Evolutionary conservation across 2,888 invertebrate species (phyloP).

Genomic region (Ditylenchus weischeri): DNA sequence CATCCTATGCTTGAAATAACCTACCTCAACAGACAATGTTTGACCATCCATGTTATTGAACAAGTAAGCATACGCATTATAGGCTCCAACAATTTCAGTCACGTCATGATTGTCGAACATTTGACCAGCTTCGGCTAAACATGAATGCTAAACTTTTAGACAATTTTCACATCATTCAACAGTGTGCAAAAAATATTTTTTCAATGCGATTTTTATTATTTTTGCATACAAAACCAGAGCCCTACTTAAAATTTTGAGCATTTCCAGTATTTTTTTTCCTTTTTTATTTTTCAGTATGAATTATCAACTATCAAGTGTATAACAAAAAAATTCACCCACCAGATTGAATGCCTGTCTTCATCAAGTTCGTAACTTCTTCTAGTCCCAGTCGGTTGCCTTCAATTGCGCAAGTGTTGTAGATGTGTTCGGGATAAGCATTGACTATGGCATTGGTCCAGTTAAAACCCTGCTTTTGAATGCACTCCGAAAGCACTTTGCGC

Average conservation of each 20-base stretch:
- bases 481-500: no score
- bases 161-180: no score
- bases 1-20: no score
- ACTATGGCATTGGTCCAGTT: background rate
- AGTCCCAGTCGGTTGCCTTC: background rate
- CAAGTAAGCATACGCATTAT: background rate
- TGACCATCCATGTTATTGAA: background rate
- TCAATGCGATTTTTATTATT: no score
- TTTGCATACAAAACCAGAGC: no score
- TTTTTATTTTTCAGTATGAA: no score
- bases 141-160: no score
- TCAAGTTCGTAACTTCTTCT: background rate
- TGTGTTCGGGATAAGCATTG: slow-evolving; percentile 1
- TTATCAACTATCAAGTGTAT: background rate
- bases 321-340: background rate
- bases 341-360: background rate
- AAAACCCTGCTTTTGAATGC: background rate
- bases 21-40: background rate
- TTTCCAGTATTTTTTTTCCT: no score
- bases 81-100: background rate
- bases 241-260: background rate
- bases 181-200: background rate
- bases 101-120: background rate
- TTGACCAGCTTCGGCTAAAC: no score
- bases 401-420: slow-evolving; percentile 6